phyloP scores from a whole-genome alignment of 2,888 invertebrate genomes.

The Lapara coniferarum region DNA sequence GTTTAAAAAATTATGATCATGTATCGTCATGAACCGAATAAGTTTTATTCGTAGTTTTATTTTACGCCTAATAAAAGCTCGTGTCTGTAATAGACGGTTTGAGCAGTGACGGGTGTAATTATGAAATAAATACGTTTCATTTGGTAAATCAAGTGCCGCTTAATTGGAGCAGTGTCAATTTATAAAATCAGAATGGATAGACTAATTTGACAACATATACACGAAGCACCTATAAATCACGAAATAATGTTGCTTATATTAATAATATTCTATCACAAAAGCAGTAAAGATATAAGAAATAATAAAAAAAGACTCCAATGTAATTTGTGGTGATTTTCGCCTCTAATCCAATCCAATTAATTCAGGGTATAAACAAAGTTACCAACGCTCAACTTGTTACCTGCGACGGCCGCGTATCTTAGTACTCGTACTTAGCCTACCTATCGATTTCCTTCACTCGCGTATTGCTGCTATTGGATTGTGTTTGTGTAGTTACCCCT shows the following conservation, averaged over 20 bases:
- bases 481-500: constrained; percentile 2
- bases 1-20: too few relatives aligned
- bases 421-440: not conserved
- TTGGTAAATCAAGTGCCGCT: too few relatives aligned
- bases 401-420: not conserved
- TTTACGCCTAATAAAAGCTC: not conserved
- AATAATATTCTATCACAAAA: too few relatives aligned
- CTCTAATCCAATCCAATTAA: too few relatives aligned
- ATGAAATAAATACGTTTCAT: too few relatives aligned
- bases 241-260: too few relatives aligned
- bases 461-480: not conserved
- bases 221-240: too few relatives aligned
- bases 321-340: too few relatives aligned
- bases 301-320: too few relatives aligned
- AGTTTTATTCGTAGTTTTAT: not conserved
- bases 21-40: not conserved
- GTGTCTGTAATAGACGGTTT: not conserved
- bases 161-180: not conserved
- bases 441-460: constrained; percentile 18
- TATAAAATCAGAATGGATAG: too few relatives aligned
- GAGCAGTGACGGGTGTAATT: not conserved
- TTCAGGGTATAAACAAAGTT: not conserved
- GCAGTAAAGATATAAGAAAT: too few relatives aligned
- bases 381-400: constrained; percentile 4
- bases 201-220: too few relatives aligned